These are phyloP conservation scores for Polyergus mexicanus DNA, from an alignment of 1,140 invertebrate genomes.

Conservation along the genomic window DNA sequence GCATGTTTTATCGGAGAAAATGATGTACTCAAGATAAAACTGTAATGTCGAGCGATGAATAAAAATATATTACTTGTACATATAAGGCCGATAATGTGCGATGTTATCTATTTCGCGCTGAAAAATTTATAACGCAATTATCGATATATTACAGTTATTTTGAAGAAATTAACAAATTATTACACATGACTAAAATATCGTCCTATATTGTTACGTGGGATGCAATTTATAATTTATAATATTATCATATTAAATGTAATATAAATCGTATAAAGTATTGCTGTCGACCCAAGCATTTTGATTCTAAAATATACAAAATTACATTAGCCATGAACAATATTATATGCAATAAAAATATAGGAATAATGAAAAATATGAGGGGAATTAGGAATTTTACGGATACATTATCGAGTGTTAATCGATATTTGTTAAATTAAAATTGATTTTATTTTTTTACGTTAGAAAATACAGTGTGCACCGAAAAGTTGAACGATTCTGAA, in stretches of 20 bases:
- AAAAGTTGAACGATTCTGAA: conserved; percentile 19
- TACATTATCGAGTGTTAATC: neutral
- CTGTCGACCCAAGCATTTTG: neutral
- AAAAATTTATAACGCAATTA: neutral
- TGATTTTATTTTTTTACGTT: neutral
- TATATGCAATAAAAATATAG: neutral
- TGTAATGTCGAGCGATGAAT: conserved; percentile 5
- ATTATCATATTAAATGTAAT: neutral
- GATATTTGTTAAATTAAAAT: neutral
- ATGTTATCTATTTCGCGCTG: neutral
- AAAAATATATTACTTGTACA: neutral
- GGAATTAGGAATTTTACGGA: neutral
- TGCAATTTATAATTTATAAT: neutral
- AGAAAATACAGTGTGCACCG: neutral
- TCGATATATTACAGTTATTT: neutral
- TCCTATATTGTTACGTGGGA: neutral
- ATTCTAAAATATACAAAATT: neutral
- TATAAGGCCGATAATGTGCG: neutral
- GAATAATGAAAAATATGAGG: neutral
- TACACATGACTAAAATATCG: neutral
- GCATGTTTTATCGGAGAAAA: neutral
- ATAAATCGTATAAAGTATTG: neutral
- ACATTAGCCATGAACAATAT: neutral
- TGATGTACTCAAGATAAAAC: neutral
- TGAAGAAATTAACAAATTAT: neutral